A percentile compares a stretch with the other conserved stretches of the same genome.
These are phyloP conservation scores for Tragelaphus eurycerus DNA, from an alignment of 2,797 vertebrate species.

Conservation along the genomic window DNA sequence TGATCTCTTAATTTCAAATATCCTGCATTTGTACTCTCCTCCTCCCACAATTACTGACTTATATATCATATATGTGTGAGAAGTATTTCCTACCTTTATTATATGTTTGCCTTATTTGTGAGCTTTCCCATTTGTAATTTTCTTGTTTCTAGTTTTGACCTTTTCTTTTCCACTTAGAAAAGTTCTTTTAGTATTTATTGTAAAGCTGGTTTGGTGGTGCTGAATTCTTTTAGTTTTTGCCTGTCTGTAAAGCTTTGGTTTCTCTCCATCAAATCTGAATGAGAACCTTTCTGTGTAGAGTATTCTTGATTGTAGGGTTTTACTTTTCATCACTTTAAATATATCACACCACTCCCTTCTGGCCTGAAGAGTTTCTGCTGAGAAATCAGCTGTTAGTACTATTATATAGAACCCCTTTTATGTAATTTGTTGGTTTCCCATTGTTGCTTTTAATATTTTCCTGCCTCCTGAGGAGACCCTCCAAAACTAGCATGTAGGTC, in stretches of 20 bases:
- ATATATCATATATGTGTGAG: not conserved
- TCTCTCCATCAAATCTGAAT: not conserved
- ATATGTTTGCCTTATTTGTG: not conserved
- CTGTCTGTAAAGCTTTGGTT: not conserved
- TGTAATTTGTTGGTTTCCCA: not conserved
- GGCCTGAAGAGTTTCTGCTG: not conserved
- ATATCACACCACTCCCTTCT: not conserved
- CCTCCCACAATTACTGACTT: not conserved
- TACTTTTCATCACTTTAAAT: not conserved
- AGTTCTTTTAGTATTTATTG: not conserved
- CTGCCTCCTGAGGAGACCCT: not conserved
- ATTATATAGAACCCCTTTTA: not conserved
- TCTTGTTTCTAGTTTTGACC: not conserved
- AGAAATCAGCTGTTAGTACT: not conserved
- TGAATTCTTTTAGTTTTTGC: not conserved
- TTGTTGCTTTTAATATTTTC: not conserved
- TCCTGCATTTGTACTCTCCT: not conserved
- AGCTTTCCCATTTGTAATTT: not conserved
- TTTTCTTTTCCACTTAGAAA: not conserved
- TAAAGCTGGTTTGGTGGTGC: not conserved
- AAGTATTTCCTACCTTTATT: not conserved
- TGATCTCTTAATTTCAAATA: not conserved
- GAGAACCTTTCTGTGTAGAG: not conserved
- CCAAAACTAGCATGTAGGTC: not conserved
- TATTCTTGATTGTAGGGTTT: not conserved